Base-by-base conservation (phyloP, 2,888 invertebrate genomes). In the Hypercompe scribonia region DNA sequence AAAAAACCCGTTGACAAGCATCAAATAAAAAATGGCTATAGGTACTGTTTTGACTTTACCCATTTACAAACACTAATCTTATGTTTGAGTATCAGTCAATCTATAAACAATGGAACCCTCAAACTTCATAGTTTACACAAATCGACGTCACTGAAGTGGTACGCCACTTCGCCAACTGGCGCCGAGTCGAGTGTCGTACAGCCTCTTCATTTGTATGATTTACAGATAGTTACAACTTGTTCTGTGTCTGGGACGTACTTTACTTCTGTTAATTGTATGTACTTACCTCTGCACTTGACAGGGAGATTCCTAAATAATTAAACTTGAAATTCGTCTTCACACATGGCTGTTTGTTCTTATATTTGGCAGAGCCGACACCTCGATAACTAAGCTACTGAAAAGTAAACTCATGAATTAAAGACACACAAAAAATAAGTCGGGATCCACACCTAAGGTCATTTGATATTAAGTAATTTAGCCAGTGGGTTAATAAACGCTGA, bases 121-220 rank as follows among this genome's bases (percentile, higher is more conserved):
- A 31, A 61, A 31, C 61, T 31, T 18, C 58, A 61, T 2, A 61
- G 11, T 18, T 54, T n/a, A 31, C 31, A 61, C 61, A 31, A 31
- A 31, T 31, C 31, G 61, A 61, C 31, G 31, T 61, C 61, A 61
- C 31, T 31, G 28, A 61, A 61, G 61, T 61, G 61, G 61, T 8
- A 31, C 31, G 5, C 61, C 18, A 61, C 61, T 61, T 61, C 8
- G 31, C 61, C 61, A 61, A 31, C 61, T 31, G 61, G 31, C 31
- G 61, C 31, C 31, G 31, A 18, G 18, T 61, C 31, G 31, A 61
- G 61, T 15, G 61, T 61, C 61, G 18, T 61, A 7, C 31, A 18
- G 31, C 61, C 18, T 61, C 31, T 61, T 61, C 61, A 61, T 61
- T 61, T 61, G 61, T 61, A 61, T 61, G 3, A 31, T 61, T 61